phyloP scores from a whole-genome alignment of 2,113 vertebrate genomes.

The Gulo gulo region DNA sequence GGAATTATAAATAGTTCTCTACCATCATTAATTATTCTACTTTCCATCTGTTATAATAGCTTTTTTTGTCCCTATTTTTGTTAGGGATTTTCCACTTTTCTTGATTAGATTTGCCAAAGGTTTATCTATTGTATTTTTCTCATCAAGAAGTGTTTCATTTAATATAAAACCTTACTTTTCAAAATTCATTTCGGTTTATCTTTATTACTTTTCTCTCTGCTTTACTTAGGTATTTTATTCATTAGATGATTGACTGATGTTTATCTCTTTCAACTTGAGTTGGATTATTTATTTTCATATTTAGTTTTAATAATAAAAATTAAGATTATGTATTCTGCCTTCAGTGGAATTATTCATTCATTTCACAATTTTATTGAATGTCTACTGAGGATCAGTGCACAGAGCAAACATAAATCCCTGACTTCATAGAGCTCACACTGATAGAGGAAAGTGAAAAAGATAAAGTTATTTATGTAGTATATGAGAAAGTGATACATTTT shows the following conservation, averaged over 20 bases:
- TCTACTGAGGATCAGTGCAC: neutral
- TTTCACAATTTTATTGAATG: neutral
- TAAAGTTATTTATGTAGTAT: neutral
- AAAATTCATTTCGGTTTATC: neutral
- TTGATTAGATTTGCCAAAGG: neutral
- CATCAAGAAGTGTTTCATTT: neutral
- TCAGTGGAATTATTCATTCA: neutral
- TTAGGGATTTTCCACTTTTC: neutral
- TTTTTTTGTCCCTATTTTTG: neutral
- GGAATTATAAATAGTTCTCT: neutral
- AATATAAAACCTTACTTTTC: neutral
- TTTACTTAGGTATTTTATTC: constrained; percentile 12
- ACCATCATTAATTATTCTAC: neutral
- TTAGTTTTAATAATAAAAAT: neutral
- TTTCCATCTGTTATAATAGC: neutral
- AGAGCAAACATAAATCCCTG: neutral
- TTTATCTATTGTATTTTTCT: neutral
- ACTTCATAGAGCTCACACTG: neutral
- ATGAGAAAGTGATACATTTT: neutral
- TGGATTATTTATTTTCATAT: neutral
- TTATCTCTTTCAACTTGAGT: neutral
- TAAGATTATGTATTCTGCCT: neutral
- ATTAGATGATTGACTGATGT: neutral
- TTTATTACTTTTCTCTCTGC: neutral
- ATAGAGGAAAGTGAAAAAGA: neutral